phyloP scores from a whole-genome alignment of 2,797 vertebrate species.

The Aselliscus stoliczkanus region DNA sequence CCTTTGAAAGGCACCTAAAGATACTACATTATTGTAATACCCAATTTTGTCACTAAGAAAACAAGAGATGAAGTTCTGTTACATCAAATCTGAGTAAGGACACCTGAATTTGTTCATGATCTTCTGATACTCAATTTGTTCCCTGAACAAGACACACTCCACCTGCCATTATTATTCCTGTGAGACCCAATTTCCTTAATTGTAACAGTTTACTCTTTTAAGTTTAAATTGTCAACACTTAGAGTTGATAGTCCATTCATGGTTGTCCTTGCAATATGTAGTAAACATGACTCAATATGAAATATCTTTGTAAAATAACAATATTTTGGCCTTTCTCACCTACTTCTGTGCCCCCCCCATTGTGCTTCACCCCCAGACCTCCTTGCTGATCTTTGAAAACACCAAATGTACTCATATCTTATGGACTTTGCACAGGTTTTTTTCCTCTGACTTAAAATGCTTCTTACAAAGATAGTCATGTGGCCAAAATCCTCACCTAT shows the following conservation, averaged over 20 bases:
- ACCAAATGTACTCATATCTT: background rate
- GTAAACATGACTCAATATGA: background rate
- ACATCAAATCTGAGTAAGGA: background rate
- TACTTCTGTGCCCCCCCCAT: fast-evolving
- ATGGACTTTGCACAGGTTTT: background rate
- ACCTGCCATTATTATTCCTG: background rate
- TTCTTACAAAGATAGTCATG: background rate
- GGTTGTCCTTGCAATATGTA: background rate
- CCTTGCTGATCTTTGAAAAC: background rate
- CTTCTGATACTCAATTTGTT: background rate
- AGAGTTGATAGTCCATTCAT: background rate
- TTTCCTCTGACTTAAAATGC: background rate
- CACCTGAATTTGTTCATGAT: background rate
- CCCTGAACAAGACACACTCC: background rate
- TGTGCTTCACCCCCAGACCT: fast-evolving
- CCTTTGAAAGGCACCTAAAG: background rate
- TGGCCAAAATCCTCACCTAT: background rate
- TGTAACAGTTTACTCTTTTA: background rate
- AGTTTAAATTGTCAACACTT: background rate
- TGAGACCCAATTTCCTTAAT: background rate
- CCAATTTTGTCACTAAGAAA: background rate
- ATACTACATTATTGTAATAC: background rate
- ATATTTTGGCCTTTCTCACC: background rate
- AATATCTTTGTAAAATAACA: background rate
- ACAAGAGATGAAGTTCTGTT: background rate